Evolutionary conservation across 2,888 invertebrate genomes (phyloP), one percentile per base, ranked within the genome.

Genomic region (Cryptocephalus primarius): DNA sequence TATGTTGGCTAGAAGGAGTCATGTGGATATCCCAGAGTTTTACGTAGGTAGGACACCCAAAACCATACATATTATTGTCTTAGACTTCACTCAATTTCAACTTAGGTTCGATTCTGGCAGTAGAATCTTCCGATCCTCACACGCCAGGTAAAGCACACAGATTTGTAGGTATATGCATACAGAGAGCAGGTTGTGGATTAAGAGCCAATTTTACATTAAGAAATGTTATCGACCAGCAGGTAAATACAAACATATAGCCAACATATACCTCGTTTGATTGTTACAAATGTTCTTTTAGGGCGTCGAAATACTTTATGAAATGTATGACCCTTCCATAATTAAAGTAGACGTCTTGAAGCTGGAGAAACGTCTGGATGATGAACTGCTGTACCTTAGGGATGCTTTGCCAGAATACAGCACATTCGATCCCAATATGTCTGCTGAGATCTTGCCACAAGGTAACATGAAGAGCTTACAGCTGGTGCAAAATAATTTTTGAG

Each of bases 141-240:
- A 80, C 91, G 2, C 82, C 87, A 32, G 85, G 84, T 41, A 94
- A 94, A 72, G 74, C 77, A 0, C 89, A 83, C 61, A 79, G 83
- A 63, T 93, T 95, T 75, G 84, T 94, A 36, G 95, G 99, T 3
- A 93, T 99, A 60, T 99, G 99, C 63, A 95, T 96, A 56, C 78
- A 88, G 56, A 75, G 93, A 44, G 79, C 78, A 56, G 85, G 87
- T 2, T 78, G 81, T 63, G 97, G 96, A 0, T 73, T 99, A 9
- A 75, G 87, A 51, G 85, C 94, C 6, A 78, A 78, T 46, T 95
- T 97, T 63, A 85, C 83, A 13, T 73, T 99, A 12, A 78, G 99
- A 60, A 99, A 99, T 74, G 83, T 92, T 33, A 79, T 99, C 40
- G 94, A 99, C 65, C 82, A 88, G 61, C 86, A 92, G 59, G 69